These are phyloP conservation scores for Sebastes iracundus DNA, from an alignment of 2,797 vertebrate genomes.

Conservation along the genomic window DNA sequence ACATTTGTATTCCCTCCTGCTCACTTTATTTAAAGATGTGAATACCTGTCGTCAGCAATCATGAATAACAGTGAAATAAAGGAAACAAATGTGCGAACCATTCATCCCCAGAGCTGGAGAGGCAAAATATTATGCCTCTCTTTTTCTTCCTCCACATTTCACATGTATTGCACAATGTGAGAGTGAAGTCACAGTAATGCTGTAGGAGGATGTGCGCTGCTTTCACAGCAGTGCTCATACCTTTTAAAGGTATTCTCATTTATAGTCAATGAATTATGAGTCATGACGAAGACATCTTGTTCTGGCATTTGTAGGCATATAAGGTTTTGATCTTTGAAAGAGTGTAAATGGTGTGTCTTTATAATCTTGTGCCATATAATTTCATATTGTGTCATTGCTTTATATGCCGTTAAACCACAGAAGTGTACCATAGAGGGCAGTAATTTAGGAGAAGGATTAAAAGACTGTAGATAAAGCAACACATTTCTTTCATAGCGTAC, in stretches of 20 bases:
- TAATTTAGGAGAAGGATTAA: background rate
- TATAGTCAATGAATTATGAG: background rate
- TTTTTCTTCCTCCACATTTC: background rate
- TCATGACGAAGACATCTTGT: slow-evolving; percentile 12
- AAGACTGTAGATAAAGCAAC: background rate
- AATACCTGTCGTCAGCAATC: slow-evolving; percentile 23
- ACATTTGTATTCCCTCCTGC: background rate
- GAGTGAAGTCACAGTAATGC: background rate
- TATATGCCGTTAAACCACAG: background rate
- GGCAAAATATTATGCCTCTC: background rate
- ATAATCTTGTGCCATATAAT: background rate
- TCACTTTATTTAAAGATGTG: slow-evolving; percentile 9
- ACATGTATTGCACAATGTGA: background rate
- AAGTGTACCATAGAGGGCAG: background rate
- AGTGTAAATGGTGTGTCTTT: background rate
- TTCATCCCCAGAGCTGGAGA: background rate
- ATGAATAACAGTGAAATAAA: slow-evolving; percentile 12
- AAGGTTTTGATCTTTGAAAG: slow-evolving; percentile 10
- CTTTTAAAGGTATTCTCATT: slow-evolving; percentile 18
- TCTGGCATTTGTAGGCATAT: background rate
- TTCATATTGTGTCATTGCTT: background rate
- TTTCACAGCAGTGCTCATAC: background rate
- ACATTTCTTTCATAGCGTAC: background rate
- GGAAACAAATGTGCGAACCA: background rate
- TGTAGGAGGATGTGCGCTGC: background rate